These are phyloP conservation scores for Drosophila navojoa DNA, from an alignment of 1,140 invertebrate genomes.

Conservation along the genomic window DNA sequence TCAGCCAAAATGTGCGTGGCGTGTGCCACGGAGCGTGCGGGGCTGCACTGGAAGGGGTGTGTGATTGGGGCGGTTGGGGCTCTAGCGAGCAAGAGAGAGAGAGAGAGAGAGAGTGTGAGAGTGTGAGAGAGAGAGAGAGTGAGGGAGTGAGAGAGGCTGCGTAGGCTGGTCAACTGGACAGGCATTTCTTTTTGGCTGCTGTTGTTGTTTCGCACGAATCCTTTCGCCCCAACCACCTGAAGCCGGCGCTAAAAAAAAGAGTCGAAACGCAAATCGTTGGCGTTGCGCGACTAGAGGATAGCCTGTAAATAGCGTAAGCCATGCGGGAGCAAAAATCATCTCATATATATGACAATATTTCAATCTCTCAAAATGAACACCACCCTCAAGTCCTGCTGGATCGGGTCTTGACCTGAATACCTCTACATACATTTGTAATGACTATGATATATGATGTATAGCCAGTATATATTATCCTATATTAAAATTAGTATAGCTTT, in stretches of 20 bases:
- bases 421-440: too few species aligned
- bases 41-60: not conserved
- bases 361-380: too few species aligned
- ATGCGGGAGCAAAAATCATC: too few species aligned
- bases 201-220: slow-evolving; percentile 70
- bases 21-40: slow-evolving; percentile 45
- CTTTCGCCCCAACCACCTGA: slow-evolving; percentile 56
- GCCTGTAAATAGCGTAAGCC: not conserved
- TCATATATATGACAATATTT: too few species aligned
- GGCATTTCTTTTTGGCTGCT: slow-evolving; percentile 42
- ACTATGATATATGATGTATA: too few species aligned
- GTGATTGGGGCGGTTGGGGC: not conserved
- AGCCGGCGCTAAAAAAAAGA: slow-evolving; percentile 20
- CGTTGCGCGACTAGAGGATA: not conserved
- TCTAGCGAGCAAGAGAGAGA: too few species aligned
- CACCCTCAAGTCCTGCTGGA: too few species aligned
- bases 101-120: not conserved
- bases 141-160: slow-evolving; percentile 13
- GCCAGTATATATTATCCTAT: too few species aligned
- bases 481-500: too few species aligned
- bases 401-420: too few species aligned
- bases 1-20: slow-evolving; percentile 78
- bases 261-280: slow-evolving; percentile 9
- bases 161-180: slow-evolving; percentile 66
- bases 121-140: not conserved